Evolutionary conservation across 2,113 vertebrate genomes (phyloP).

Genomic region (Ageneiosus marmoratus): DNA sequence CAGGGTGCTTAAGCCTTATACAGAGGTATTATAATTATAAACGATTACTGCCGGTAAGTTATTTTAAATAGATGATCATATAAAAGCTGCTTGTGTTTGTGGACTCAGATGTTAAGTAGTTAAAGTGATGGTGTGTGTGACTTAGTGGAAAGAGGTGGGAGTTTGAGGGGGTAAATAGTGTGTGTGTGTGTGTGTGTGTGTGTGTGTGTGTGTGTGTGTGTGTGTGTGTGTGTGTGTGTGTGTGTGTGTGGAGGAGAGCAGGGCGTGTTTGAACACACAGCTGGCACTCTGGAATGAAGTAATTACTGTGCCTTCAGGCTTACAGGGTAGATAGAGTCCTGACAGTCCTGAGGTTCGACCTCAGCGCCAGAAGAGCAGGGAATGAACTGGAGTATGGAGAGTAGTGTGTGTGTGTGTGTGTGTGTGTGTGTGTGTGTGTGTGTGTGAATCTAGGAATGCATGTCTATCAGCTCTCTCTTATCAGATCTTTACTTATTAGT

Average conservation of each 20-base stretch:
- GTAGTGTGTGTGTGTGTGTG: constrained; percentile 1
- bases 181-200: constrained; percentile 5
- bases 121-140: neutral
- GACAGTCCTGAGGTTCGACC: constrained; percentile 47
- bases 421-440: constrained; percentile 16
- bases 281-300: constrained; percentile 52
- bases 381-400: neutral
- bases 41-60: too few relatives aligned
- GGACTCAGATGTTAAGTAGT: neutral
- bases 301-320: constrained; percentile 53
- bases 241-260: constrained; percentile 17
- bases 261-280: constrained; percentile 49
- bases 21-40: too few relatives aligned
- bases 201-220: neutral
- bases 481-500: neutral
- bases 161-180: neutral
- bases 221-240: constrained; percentile 28
- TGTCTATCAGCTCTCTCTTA: neutral
- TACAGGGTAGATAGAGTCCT: constrained; percentile 25
- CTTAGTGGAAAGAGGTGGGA: neutral
- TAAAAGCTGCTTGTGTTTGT: neutral
- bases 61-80: neutral
- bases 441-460: constrained; percentile 12
- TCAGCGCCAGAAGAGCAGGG: constrained; percentile 20
- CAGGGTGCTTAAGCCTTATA: too few relatives aligned